Base-by-base conservation (phyloP, 2,797 vertebrate species). In the Erpetoichthys calabaricus region DNA sequence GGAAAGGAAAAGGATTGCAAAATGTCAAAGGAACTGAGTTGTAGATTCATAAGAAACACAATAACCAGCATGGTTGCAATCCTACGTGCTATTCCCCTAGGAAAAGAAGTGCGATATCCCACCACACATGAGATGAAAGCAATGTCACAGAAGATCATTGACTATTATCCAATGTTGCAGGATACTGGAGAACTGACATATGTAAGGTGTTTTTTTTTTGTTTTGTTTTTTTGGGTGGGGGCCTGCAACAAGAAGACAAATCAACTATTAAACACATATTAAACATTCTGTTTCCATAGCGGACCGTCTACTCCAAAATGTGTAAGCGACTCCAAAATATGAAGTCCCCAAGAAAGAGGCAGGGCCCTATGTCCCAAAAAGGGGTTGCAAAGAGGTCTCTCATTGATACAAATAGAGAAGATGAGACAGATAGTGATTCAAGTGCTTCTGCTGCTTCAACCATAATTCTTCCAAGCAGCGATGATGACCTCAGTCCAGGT, bases 41-140 rank as follows among this genome's bases (percentile, higher is more conserved):
- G 63, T 54, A 63, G 59, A 60, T 59, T 68, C 52, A 4, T 65
- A 43, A 59, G 62, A 25, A 68, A 68, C 62, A 68, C 64, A 51
- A 46, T 68, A 25, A 68, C 62, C 45, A 65, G 62, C 44, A 63
- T 65, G 59, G 59, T 65, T 57, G 63, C 63, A 5, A 68, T 65
- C 45, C 52, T 68, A 56, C 46, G 52, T 57, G 65, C 64, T 52
- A 67, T 63, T 63, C 57, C 59, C 57, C 45, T 64, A 64, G 62
- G 64, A 1, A 63, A 65, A 55, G 10, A 68, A 56, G 56, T 4
- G 9, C 51, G 2, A 61, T 59, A 61, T n/a, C 61, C 57, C 9
- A 58, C 61, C 25, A 62, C 58, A 56, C 44, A 45, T 8, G 57
- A 62, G 55, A 8, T 57, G 55, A 57, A 43, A 55, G 53, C 8